These are phyloP conservation scores for Kradibia gibbosae DNA, from an alignment of 1,140 invertebrate genomes.

Conservation along the genomic window DNA sequence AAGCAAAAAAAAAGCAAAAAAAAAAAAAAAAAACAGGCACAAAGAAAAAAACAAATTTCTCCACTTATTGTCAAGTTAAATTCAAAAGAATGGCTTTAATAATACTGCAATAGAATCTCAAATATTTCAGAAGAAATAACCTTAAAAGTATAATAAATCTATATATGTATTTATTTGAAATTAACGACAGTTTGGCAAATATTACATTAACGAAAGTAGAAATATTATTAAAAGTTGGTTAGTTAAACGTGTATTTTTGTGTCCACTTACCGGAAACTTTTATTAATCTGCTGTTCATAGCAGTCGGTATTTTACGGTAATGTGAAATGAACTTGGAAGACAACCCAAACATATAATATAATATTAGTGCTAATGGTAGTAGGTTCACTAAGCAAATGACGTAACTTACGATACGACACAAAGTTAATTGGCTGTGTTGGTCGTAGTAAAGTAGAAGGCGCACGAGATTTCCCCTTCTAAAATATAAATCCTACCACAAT, in stretches of 20 bases:
- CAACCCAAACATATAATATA: neutral
- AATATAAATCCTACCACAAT: neutral
- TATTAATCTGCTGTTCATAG: neutral
- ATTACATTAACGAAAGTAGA: too few species aligned
- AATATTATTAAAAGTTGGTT: too few species aligned
- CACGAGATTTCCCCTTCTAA: slow-evolving; percentile 6
- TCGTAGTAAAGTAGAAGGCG: neutral
- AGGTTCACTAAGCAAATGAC: slow-evolving; percentile 24
- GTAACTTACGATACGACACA: neutral
- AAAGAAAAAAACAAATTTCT: neutral
- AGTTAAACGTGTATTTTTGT: too few species aligned
- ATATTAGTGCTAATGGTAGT: neutral
- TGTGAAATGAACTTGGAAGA: neutral
- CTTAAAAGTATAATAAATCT: neutral
- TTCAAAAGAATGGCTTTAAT: neutral
- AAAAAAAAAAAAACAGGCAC: too few species aligned
- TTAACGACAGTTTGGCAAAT: too few species aligned
- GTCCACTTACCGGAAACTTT: neutral
- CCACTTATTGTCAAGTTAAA: neutral
- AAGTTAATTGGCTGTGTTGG: neutral
- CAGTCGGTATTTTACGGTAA: neutral
- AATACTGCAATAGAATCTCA: neutral
- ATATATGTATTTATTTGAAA: too few species aligned
- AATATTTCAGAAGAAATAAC: neutral
- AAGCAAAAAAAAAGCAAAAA: too few species aligned